phyloP scores from a whole-genome alignment of 2,797 vertebrate genomes.

The Eulemur coronatus region DNA sequence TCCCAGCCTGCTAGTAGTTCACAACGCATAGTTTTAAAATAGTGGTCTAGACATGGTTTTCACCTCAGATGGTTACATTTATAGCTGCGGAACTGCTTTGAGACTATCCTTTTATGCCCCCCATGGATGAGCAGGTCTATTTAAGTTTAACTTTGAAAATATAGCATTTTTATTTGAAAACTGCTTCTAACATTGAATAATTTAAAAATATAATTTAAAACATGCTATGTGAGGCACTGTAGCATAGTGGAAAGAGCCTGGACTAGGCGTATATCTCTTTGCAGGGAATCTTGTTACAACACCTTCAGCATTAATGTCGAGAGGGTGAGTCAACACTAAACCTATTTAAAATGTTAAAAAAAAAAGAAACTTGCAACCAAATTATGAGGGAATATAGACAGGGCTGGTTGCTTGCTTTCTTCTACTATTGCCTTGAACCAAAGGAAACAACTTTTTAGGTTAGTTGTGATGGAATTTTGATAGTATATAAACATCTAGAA shows the following conservation, averaged over 20 bases:
- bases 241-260: not conserved
- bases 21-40: not conserved
- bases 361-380: not conserved
- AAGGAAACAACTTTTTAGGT: constrained; percentile 25
- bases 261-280: not conserved
- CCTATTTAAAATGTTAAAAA: constrained; percentile 12
- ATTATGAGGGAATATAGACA: not conserved
- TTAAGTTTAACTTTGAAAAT: constrained; percentile 46
- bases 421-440: not conserved
- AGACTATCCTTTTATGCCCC: not conserved
- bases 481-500: not conserved
- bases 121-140: not conserved
- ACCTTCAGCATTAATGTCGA: constrained; percentile 11
- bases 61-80: constrained; percentile 21
- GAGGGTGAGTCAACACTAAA: not conserved
- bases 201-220: constrained; percentile 25
- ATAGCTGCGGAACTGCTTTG: not conserved
- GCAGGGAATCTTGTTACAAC: not conserved
- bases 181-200: constrained; percentile 9
- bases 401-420: not conserved
- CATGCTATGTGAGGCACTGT: not conserved
- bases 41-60: not conserved
- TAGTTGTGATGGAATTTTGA: not conserved
- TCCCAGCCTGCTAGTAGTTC: constrained; percentile 13
- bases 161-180: constrained; percentile 42